Base-by-base conservation (phyloP, 2,797 vertebrate genomes). In the Oreortyx pictus region DNA sequence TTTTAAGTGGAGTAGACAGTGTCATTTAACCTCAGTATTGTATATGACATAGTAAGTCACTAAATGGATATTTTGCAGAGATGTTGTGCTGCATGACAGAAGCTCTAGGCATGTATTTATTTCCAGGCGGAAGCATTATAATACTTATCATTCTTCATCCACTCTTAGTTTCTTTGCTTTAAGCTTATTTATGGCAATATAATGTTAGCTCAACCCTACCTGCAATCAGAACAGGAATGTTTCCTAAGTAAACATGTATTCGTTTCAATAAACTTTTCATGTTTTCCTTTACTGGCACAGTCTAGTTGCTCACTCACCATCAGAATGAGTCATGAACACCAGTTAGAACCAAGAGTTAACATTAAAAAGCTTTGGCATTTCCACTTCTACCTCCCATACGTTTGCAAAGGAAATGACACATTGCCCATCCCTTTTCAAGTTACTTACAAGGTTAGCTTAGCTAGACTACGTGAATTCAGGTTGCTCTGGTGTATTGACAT, bases 281-380 rank as follows among this genome's bases (percentile, higher is more conserved):
- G 50, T 76, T 85, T 90, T 85, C 73, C 39, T 86, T 87, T 85
- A 70, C 82, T 87, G 59, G 24, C 70, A 22, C 66, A 82, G 33
- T 61, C 70, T 82, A 0, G 0, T 35, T 83, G 47, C 39, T 90
- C 82, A 35, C 33, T 90, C 70, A 79, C 13, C 29, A 75, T 19
- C n/a, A 19, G 56, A 81, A 66, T 90, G 90, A 94, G 73, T 93
- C 92, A 89, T 16, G 31, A 81, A 73, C 83, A 52, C 12, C 47
- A 67, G 78, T 61, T 17, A 68, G 62, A 92, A 94, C 68, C 47
- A 89, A 83, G 62, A 90, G 23, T 81, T 94, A 90, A 82, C 72
- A 47, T 68, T 86, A 93, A 90, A 92, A 93, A 70, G 29, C 61
- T 88, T 92, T 79, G 77, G 56, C 60, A 86, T 90, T 93, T 94